phyloP scores from a whole-genome alignment of 2,113 vertebrate genomes.

The Electrona antarctica region DNA sequence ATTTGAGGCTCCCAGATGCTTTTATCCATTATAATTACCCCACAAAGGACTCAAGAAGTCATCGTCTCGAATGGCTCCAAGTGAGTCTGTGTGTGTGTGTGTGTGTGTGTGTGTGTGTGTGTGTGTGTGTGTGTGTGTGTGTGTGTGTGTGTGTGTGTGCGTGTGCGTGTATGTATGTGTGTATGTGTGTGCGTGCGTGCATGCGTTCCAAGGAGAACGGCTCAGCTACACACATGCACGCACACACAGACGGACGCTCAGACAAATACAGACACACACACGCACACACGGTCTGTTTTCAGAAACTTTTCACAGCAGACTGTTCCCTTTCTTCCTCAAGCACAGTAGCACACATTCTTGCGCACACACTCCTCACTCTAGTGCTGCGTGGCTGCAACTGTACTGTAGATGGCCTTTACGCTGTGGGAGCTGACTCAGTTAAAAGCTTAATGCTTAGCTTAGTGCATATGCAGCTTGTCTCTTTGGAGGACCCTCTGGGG shows the following conservation, averaged over 20 bases:
- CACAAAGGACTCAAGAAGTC: not conserved
- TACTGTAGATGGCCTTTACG: not conserved
- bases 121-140: no score
- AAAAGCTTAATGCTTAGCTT: slow-evolving; percentile 65
- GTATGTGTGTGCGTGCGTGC: no score
- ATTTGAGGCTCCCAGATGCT: slow-evolving; percentile 42
- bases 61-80: slow-evolving; percentile 25
- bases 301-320: no score
- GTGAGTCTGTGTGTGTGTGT: no score
- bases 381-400: slow-evolving; percentile 37
- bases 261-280: no score
- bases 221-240: slow-evolving; percentile 27
- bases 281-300: no score
- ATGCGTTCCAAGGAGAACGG: not conserved
- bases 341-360: no score
- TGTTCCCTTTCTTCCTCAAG: no score
- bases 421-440: slow-evolving; percentile 46
- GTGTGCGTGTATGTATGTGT: no score
- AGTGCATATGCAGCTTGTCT: slow-evolving; percentile 57
- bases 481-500: slow-evolving; percentile 36
- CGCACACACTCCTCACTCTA: not conserved
- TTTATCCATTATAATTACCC: slow-evolving; percentile 29
- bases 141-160: no score
- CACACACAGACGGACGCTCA: not conserved
- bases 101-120: no score